Base-by-base conservation (phyloP, 2,888 invertebrate genomes). In the Stenotaenia linearis region DNA sequence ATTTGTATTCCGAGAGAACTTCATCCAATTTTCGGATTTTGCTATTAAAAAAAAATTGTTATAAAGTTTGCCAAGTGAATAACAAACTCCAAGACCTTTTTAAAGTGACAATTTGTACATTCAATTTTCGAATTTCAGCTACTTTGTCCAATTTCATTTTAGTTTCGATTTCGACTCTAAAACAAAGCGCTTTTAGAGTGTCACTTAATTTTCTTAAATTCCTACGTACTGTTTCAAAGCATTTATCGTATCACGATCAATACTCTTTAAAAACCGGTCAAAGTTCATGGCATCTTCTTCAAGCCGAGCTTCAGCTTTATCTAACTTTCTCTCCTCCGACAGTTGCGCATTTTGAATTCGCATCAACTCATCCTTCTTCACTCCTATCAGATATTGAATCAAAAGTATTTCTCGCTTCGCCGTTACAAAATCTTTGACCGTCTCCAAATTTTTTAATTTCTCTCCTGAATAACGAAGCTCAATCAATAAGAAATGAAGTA, bases 321-420 rank as follows among this genome's bases (percentile, higher is more conserved):
- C 40, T 25, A 77, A 18, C 21, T 23, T 28, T 23, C 40, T 23
- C 18, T 45, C 78, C 18, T 45, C 40, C 9, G 30, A 28, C 10
- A 35, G 1, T 28, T 50, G 28, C 21, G 25, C 4, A n/a, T 77
- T 50, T 21, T 40, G 5, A 7, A 77, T 35, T 9, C 45, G 7
- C 28, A 50, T 35, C 45, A 77, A 37, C 18, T 77, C 78, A n/a
- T 77, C 78, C 28, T 77, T 37, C 28, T 50, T 40, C 37, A 77
- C 78, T 12, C 78, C 78, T 28, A 77, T 77, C 40, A 77, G 21
- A 40, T 77, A 77, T 40, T 77, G 78, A 30, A 75, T 61, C 28
- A 61, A 61, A 61, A 61, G 25, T 25, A 61, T 61, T 25, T 61
- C 61, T 12, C 61, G 61, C 25, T 61, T 61, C 12, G 61, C 61